phyloP scores from a whole-genome alignment of 2,113 vertebrate species.

The Coptodon rendalli region DNA sequence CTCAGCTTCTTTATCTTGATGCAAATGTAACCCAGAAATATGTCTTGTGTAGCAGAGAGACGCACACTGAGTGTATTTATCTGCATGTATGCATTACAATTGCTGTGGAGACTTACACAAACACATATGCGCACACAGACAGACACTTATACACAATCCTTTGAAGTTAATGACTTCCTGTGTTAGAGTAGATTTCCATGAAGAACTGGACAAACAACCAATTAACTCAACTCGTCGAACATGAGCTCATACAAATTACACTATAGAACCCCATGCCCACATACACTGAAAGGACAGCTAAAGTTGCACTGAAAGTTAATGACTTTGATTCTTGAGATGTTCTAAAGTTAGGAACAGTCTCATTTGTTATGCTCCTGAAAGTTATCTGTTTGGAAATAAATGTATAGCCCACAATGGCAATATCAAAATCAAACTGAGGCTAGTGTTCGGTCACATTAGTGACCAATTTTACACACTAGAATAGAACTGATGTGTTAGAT shows the following conservation, averaged over 20 bases:
- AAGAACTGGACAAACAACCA: neutral
- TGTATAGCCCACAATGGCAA: neutral
- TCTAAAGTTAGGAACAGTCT: neutral
- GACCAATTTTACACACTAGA: neutral
- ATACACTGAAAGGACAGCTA: neutral
- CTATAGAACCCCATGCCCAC: neutral
- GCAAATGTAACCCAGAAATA: neutral
- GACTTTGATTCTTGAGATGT: neutral
- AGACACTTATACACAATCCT: neutral
- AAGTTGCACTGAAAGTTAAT: neutral
- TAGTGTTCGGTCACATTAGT: neutral
- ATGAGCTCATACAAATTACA: neutral
- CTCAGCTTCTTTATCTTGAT: neutral
- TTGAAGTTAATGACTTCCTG: conserved; percentile 50
- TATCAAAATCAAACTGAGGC: neutral
- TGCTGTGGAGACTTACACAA: neutral
- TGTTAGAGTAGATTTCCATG: conserved; percentile 7
- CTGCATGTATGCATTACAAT: neutral
- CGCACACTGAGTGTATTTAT: neutral
- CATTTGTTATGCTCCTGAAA: neutral
- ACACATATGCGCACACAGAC: neutral
- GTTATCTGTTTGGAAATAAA: neutral
- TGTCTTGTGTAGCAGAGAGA: neutral
- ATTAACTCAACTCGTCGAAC: neutral
- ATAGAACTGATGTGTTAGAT: neutral